Evolutionary conservation across 1,140 invertebrate genomes (phyloP).

Genomic region (Frieseomelitta varia): DNA sequence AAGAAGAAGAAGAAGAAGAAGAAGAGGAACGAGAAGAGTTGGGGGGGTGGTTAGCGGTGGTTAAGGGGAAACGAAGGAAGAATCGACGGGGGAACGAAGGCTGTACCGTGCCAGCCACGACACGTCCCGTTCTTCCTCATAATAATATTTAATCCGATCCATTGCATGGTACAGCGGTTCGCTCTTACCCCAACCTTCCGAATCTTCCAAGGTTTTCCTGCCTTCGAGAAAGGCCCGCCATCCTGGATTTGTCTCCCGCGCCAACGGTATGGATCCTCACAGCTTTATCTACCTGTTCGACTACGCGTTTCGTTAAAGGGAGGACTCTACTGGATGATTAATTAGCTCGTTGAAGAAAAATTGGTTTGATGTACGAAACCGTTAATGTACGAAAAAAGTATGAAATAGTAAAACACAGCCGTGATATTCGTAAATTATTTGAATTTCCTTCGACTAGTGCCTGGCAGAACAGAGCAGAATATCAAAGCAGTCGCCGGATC

Average conservation of each 20-base stretch:
- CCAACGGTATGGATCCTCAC: not conserved
- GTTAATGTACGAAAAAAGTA: no score
- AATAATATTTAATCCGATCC: slow-evolving; percentile 81
- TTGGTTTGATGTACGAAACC: no score
- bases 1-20: not conserved
- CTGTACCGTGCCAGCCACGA: slow-evolving; percentile 61
- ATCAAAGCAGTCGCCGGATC: no score
- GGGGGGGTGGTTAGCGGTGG: slow-evolving; percentile 7
- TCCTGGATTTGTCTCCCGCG: slow-evolving; percentile 51
- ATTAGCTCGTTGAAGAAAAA: no score
- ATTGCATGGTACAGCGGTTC: slow-evolving; percentile 78
- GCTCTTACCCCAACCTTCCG: slow-evolving; percentile 74
- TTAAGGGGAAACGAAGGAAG: slow-evolving; percentile 49
- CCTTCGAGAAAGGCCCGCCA: slow-evolving; percentile 41
- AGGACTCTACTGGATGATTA: not conserved
- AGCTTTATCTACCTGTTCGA: not conserved
- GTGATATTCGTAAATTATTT: no score
- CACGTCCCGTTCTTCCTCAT: slow-evolving; percentile 76
- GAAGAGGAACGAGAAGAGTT: not conserved
- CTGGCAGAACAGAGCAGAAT: no score
- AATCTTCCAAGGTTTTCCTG: slow-evolving; percentile 73
- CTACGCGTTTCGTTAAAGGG: not conserved
- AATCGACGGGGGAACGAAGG: slow-evolving; percentile 54
- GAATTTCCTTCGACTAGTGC: no score
- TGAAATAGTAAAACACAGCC: no score